Base-by-base conservation (phyloP, 2,113 vertebrate genomes). In the Leucopsar rothschildi region DNA sequence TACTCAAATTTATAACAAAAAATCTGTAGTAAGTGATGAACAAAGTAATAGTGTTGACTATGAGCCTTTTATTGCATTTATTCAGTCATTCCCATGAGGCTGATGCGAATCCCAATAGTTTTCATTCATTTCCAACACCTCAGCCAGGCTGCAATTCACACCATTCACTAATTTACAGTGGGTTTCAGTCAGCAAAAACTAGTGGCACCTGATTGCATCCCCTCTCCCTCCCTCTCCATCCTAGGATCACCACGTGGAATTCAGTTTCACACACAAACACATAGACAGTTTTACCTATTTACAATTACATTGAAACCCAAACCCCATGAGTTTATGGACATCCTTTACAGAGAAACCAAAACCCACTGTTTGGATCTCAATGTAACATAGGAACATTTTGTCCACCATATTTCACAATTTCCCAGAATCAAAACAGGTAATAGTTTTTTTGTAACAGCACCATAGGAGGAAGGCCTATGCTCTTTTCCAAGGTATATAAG, bases 231-330 rank as follows among this genome's bases (percentile, higher is more conserved):
- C 76, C 84, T 44, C 82, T 59, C 65, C 22, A 65, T 53, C 86
- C 79, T 78, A 31, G 18, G 2, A 11, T 13, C 75, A 65, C 40
- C 92, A 72, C 75, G 12, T 4, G 6, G 40, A 94, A 59, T 92
- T 87, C 39, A 73, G 71, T 59, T 70, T 80, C 95, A 93, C 95
- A 97, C 96, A 94, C 85, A 86, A 69, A 64, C 79, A 96, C 78
- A 93, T 40, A 20, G 19, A 96, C 49, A 88, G 45, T 84, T 97
- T 91, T 96, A 97, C 91, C 39, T 98, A 98, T 97, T 98, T 98
- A 98, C 98, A 98, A 77, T 97, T 78, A 96, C 97, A 97, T 3
- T 77, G 95, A 97, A 97, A 97, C 82, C 93, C 97, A 95, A 97
- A 98, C 28, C 86, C 96, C 79, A 10, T 27, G 89, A 95, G 89